Base-by-base conservation (phyloP, 1,140 invertebrate genomes). In the Diorhabda elongata region DNA sequence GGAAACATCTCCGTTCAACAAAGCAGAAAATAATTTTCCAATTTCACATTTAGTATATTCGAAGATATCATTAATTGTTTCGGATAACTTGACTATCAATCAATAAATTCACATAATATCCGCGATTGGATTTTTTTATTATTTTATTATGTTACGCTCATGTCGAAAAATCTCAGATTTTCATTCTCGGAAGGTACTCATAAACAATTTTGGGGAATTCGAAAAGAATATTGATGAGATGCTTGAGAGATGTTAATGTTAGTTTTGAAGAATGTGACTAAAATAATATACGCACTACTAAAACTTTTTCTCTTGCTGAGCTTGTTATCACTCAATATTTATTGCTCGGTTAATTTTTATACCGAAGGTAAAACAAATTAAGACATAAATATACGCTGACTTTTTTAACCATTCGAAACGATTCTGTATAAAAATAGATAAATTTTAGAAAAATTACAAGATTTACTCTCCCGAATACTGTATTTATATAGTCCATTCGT, bases 171-270 rank as follows among this genome's bases (percentile, higher is more conserved):
- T 67, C 57, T 44, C 45, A 60, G 45, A 60, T 67, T 67, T 67
- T 67, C 58, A 56, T 67, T 67, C 65, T 67, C 11, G 5, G 65
- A 67, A 67, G 65, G 65, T 45, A 44, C 43, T 43, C 65, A 67
- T 67, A 59, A 67, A 67, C 65, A 60, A 67, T 67, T 67, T 67
- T 67, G 65, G 65, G 60, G 65, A 67, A 67, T 67, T 60, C 65
- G 65, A 67, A 45, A 11, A 44, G 65, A 67, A 67, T 67, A 67
- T 67, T 67, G 65, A 67, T 67, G 65, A 67, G 65, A 67, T 59
- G 58, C 42, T 60, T 60, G 59, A 9, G 41, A 67, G 44, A 60
- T 67, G 57, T 67, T 67, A 67, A 67, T 60, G 65, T 67, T 60
- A 60, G 44, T 67, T 61, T 59, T 67, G 65, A 58, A 60, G 65